Percentiles rank a stretch among this genome's conserved stretches.
phyloP scores from a whole-genome alignment of 2,888 invertebrate genomes.

The Ectropis crepuscularia region DNA sequence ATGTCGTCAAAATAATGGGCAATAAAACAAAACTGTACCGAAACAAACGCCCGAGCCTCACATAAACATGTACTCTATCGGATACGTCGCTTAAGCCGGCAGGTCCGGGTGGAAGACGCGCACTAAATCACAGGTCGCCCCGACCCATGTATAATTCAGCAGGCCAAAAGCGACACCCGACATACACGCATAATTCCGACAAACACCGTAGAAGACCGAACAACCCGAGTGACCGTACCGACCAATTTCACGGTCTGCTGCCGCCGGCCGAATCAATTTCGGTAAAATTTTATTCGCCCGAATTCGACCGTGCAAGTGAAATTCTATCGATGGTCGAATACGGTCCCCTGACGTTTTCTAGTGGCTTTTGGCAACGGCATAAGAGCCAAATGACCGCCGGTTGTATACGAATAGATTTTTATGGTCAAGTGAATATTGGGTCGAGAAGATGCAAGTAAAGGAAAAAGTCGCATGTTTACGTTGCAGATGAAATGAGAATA shows the following conservation, averaged over 20 bases:
- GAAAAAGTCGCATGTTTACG: slow-evolving; percentile 18
- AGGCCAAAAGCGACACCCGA: slow-evolving; percentile 69
- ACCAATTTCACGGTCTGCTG: slow-evolving; percentile 82
- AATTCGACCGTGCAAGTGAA: slow-evolving; percentile 74
- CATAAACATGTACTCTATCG: slow-evolving; percentile 47
- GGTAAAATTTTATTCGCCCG: slow-evolving; percentile 80
- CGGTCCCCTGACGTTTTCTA: slow-evolving; percentile 61
- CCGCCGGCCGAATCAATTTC: slow-evolving; percentile 81
- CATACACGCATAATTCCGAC: slow-evolving; percentile 67
- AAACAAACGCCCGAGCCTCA: slow-evolving; percentile 54
- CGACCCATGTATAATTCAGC: slow-evolving; percentile 78
- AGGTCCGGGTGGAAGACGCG: slow-evolving; percentile 61
- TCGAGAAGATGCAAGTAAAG: slow-evolving; percentile 22
- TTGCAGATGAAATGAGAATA: slow-evolving; percentile 1
- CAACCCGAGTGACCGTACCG: slow-evolving; percentile 65
- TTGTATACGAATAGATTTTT: slow-evolving; percentile 36
- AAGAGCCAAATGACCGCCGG: slow-evolving; percentile 50
- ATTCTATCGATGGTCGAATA: slow-evolving; percentile 71
- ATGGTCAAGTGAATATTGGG: slow-evolving; percentile 37
- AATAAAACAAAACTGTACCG: slow-evolving; percentile 39
- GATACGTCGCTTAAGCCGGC: slow-evolving; percentile 67
- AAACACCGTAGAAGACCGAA: slow-evolving; percentile 72
- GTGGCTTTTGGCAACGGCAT: slow-evolving; percentile 59
- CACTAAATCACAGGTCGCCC: slow-evolving; percentile 77
- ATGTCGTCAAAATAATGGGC: slow-evolving; percentile 27